Evolutionary conservation across 2,113 vertebrate genomes (phyloP).

Genomic region (Oenanthe oenanthe): DNA sequence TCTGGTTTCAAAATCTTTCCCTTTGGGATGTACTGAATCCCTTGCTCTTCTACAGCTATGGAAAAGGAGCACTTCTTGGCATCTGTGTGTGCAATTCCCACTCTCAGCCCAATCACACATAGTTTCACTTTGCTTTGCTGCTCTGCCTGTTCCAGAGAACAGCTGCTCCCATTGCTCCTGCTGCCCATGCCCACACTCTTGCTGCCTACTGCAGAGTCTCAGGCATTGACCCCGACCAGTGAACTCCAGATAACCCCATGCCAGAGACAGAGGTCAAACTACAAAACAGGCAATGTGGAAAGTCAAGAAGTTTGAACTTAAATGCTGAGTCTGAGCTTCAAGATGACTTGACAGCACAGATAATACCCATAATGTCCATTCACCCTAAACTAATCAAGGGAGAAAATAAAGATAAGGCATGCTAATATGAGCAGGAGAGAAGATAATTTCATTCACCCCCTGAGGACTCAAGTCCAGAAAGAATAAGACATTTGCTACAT

Average conservation of each 20-base stretch:
- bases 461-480: background rate
- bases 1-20: background rate
- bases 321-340: rapidly evolving
- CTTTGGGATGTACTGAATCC: background rate
- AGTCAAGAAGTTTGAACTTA: background rate
- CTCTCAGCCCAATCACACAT: rapidly evolving
- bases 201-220: background rate
- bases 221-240: background rate
- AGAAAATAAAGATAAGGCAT: background rate
- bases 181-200: background rate
- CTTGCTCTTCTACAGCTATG: background rate
- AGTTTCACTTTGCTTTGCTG: background rate
- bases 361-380: background rate
- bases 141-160: background rate
- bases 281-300: background rate
- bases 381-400: background rate
- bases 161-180: background rate
- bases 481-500: background rate
- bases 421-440: background rate
- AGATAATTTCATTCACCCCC: background rate
- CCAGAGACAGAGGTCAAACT: background rate
- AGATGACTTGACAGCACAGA: background rate
- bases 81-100: background rate
- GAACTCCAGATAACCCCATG: background rate
- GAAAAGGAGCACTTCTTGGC: background rate